These are phyloP conservation scores for Cylindroiulus punctatus DNA, from an alignment of 2,888 invertebrate species.

Conservation along the genomic window DNA sequence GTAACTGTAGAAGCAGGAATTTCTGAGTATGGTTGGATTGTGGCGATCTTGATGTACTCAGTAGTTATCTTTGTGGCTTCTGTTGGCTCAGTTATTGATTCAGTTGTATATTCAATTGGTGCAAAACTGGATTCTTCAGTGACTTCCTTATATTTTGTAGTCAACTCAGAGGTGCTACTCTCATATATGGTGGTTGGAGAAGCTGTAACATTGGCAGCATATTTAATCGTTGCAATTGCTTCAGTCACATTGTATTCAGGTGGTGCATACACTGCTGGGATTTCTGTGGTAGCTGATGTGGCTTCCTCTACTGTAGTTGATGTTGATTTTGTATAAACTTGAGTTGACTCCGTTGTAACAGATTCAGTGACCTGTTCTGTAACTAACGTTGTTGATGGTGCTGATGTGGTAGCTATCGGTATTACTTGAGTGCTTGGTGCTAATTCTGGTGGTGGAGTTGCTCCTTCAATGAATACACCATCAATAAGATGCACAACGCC, in stretches of 20 bases:
- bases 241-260: slow-evolving; percentile 19
- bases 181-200: not conserved
- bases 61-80: not conserved
- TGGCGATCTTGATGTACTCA: not conserved
- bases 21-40: not conserved
- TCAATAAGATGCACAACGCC: slow-evolving; percentile 54
- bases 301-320: not conserved
- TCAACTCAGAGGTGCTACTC: not conserved
- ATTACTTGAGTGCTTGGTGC: not conserved
- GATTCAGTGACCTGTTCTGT: not conserved
- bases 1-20: not conserved
- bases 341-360: not conserved
- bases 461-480: slow-evolving; percentile 49
- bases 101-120: slow-evolving; percentile 4
- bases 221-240: not conserved
- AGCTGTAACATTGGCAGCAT: not conserved
- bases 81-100: not conserved
- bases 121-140: not conserved
- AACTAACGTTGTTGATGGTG: not conserved
- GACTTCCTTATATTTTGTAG: not conserved
- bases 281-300: not conserved
- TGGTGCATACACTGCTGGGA: not conserved
- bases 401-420: not conserved
- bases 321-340: not conserved
- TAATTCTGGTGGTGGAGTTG: slow-evolving; percentile 36